These are phyloP conservation scores for Scaptomyza tumidula DNA, from an alignment of 2,888 invertebrate genomes.

Conservation along the genomic window DNA sequence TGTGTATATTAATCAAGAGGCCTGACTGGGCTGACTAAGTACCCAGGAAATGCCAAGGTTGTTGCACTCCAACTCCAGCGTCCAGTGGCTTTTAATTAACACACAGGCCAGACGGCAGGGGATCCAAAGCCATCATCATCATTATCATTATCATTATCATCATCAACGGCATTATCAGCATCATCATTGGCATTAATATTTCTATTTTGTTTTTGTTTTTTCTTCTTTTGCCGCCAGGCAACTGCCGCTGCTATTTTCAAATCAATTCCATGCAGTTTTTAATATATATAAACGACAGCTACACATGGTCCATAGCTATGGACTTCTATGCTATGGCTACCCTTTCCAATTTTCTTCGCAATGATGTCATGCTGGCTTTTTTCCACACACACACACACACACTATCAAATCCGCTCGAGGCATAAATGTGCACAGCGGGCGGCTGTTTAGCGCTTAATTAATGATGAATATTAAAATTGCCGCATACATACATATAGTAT, in stretches of 20 bases:
- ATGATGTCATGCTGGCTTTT: constrained; percentile 75
- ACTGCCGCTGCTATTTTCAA: constrained; percentile 69
- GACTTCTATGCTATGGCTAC: constrained; percentile 36
- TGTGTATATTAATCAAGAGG: constrained; percentile 69
- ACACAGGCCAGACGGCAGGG: constrained; percentile 67
- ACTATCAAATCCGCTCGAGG: constrained; percentile 50
- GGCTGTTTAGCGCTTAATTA: constrained; percentile 80
- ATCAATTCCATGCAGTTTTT: constrained; percentile 80
- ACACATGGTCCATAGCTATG: constrained; percentile 28
- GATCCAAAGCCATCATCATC: constrained; percentile 43
- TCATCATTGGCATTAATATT: constrained; percentile 67
- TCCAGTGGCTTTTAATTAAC: constrained; percentile 80
- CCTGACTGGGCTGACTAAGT: constrained; percentile 74
- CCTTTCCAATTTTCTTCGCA: constrained; percentile 67
- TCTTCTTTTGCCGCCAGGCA: constrained; percentile 24
- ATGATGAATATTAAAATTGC: constrained; percentile 81
- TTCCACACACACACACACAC: constrained; percentile 16
- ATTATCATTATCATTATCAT: constrained; percentile 3
- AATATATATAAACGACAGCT: constrained; percentile 49
- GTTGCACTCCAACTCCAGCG: constrained; percentile 75
- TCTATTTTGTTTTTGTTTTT: constrained; percentile 49
- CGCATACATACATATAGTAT: constrained; percentile 40
- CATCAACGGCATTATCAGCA: constrained; percentile 33
- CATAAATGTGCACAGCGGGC: constrained; percentile 71
- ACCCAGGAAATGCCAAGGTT: constrained; percentile 79